Percentiles rank a stretch among this genome's conserved stretches.
Evolutionary conservation across 2,797 vertebrate genomes (phyloP).

Genomic region (Tenualosa thibaudeaui): DNA sequence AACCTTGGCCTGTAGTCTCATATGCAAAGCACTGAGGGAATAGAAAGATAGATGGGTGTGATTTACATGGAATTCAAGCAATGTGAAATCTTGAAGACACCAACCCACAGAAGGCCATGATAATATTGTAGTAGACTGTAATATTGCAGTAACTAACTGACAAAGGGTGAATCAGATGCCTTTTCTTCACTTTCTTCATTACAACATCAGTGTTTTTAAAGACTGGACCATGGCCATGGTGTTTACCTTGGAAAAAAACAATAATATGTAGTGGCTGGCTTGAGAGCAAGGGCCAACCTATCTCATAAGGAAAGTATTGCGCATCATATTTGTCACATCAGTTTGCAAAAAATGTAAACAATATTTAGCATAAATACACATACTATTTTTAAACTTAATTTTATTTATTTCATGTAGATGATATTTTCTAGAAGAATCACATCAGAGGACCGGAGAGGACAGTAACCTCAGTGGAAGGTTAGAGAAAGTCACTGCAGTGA

Average conservation of each 20-base stretch:
- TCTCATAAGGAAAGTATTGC: neutral
- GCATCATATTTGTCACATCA: neutral
- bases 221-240: too few relatives aligned
- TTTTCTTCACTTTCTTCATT: too few relatives aligned
- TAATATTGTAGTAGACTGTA: neutral
- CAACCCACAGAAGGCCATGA: neutral
- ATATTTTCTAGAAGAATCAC: neutral
- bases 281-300: neutral
- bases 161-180: neutral
- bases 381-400: neutral
- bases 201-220: too few relatives aligned
- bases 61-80: neutral
- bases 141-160: too few relatives aligned
- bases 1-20: neutral
- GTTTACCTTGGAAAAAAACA: neutral
- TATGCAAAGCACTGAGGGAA: neutral
- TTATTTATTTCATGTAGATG: neutral
- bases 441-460: neutral
- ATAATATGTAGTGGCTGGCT: neutral
- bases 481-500: neutral
- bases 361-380: neutral
- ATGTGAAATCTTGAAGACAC: neutral
- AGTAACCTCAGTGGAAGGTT: neutral
- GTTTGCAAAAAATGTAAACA: neutral
- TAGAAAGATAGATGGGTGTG: neutral